phyloP scores from a whole-genome alignment of 1,140 invertebrate genomes.

The Schlechtendalia chinensis region DNA sequence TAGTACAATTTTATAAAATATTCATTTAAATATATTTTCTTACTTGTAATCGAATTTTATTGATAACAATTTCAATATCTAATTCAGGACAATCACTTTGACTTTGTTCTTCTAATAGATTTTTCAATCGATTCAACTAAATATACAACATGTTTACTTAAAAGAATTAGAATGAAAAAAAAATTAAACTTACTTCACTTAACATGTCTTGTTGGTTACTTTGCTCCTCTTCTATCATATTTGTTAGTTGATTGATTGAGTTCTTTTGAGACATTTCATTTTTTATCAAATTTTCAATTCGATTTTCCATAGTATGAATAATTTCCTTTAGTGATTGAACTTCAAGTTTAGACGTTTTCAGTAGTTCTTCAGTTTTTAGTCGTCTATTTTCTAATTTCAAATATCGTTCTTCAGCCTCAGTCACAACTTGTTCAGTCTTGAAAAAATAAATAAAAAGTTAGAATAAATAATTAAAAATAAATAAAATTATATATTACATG shows the following conservation, averaged over 20 bases:
- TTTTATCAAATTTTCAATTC: constrained; percentile 29
- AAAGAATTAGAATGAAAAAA: neutral
- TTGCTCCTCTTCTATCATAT: constrained; percentile 38
- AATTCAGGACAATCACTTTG: constrained; percentile 1
- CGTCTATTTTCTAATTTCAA: neutral
- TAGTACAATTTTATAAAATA: neutral
- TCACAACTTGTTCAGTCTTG: constrained; percentile 23
- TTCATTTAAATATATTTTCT: neutral
- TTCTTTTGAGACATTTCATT: constrained; percentile 41
- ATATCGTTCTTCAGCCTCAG: constrained; percentile 23
- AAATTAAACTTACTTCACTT: constrained; percentile 7
- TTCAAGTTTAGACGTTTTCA: constrained; percentile 16
- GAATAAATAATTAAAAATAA: neutral
- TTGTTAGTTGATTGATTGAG: constrained; percentile 24
- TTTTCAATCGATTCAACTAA: constrained; percentile 25
- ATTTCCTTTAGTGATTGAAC: constrained; percentile 7
- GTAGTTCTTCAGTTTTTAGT: constrained; percentile 23
- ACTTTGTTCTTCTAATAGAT: constrained; percentile 34
- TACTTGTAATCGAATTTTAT: constrained; percentile 29
- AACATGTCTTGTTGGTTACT: constrained; percentile 44
- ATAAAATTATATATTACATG: constrained; percentile 18
- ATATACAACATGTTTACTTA: neutral
- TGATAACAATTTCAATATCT: constrained; percentile 39
- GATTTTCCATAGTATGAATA: neutral
- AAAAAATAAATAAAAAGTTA: neutral